Evolutionary conservation across 2,797 vertebrate species (phyloP).

Genomic region (Fistularia tabacaria): DNA sequence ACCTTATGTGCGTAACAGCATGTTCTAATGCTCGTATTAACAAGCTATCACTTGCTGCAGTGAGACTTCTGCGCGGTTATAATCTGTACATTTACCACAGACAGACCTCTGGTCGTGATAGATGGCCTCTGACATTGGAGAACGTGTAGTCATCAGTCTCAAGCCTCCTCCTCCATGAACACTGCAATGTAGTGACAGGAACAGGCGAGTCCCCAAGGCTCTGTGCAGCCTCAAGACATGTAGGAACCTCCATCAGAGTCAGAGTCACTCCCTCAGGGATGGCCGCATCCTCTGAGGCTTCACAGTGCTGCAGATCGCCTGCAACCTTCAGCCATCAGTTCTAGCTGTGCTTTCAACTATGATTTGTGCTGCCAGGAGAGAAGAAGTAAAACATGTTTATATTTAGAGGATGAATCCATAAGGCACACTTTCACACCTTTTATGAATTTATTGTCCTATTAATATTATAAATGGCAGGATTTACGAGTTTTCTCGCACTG

Average conservation of each 20-base stretch:
- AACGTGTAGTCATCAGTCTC: conserved; percentile 4
- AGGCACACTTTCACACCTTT: conserved; percentile 5
- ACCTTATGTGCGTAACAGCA: too few relatives aligned
- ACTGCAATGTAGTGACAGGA: not conserved
- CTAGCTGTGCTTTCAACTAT: not conserved
- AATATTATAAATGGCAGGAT: too few relatives aligned
- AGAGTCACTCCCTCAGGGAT: conserved; percentile 2
- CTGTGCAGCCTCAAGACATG: conserved; percentile 2
- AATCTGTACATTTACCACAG: not conserved
- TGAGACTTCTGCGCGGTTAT: not conserved
- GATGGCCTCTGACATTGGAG: conserved; percentile 12
- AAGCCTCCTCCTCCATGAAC: not conserved
- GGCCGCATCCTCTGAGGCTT: not conserved
- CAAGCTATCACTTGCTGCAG: not conserved
- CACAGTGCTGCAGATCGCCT: not conserved
- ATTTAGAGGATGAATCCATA: not conserved
- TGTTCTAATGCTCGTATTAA: not conserved
- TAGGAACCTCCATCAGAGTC: conserved; percentile 9
- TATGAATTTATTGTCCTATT: too few relatives aligned
- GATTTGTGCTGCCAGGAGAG: not conserved
- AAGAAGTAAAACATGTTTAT: not conserved
- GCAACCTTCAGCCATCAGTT: conserved; percentile 6
- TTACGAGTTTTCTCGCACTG: too few relatives aligned
- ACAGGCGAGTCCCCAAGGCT: not conserved
- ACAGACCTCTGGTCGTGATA: conserved; percentile 4